Percentiles rank a stretch among this genome's conserved stretches.
phyloP scores from a whole-genome alignment of 2,888 invertebrate species.

The Trichopoda pennipes region DNA sequence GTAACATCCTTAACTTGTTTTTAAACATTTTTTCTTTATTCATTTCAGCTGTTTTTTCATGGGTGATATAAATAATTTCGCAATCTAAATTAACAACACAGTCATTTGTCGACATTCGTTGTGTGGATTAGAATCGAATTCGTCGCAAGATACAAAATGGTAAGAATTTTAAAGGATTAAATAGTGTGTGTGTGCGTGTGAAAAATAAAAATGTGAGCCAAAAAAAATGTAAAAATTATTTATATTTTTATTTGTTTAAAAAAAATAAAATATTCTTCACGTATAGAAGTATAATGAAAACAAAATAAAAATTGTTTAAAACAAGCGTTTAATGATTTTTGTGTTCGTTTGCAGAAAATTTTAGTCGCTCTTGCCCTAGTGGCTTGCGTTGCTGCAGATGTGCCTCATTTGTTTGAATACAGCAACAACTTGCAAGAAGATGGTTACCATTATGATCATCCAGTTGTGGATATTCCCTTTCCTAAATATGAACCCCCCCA shows the following conservation, averaged over 20 bases:
- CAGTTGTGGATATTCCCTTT: conserved; percentile 74
- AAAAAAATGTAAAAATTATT: background rate
- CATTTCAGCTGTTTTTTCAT: conserved; percentile 40
- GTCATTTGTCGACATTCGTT: conserved; percentile 77
- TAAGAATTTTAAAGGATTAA: conserved; percentile 70
- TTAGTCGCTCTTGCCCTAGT: conserved; percentile 75
- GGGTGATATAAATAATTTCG: conserved; percentile 78
- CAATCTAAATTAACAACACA: conserved; percentile 74
- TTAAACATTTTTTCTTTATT: conserved; percentile 34
- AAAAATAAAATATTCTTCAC: background rate
- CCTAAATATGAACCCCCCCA: conserved; percentile 18
- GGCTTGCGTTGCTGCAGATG: conserved; percentile 77
- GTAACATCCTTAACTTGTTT: conserved; percentile 75
- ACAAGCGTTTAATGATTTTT: conserved; percentile 3
- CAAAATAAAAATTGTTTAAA: background rate
- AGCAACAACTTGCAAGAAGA: conserved; percentile 77
- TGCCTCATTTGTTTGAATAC: conserved; percentile 76
- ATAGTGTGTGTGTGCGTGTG: background rate
- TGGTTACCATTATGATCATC: conserved; percentile 75
- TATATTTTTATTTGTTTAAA: background rate
- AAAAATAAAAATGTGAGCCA: background rate
- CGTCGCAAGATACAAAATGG: conserved; percentile 72
- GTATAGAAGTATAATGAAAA: no score
- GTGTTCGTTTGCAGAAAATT: conserved; percentile 74
- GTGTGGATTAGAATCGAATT: conserved; percentile 75